A percentile compares a stretch with the other conserved stretches of the same genome.
Conservation (phyloP, 2,113 vertebrate genomes). For the Mastomys coucha region DNA sequence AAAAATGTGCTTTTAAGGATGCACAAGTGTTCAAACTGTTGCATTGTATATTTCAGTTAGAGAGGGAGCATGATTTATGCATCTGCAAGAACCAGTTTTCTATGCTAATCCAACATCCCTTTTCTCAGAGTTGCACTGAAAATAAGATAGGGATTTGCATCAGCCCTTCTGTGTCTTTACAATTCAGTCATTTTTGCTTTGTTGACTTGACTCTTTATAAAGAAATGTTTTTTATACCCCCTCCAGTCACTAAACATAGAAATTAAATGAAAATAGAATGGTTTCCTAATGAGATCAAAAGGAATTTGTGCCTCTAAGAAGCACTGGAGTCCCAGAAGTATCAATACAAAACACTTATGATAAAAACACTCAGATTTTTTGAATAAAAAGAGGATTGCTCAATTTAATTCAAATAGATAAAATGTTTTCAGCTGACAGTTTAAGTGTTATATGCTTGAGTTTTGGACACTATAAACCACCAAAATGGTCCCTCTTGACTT, state of each 20-base stretch:
- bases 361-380: slow-evolving; percentile 53
- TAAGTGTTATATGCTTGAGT: slow-evolving; percentile 25
- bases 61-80: not conserved
- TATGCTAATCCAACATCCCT: not conserved
- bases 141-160: not conserved
- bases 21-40: not conserved
- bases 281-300: slow-evolving; percentile 52
- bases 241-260: slow-evolving; percentile 44
- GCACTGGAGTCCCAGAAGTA: not conserved
- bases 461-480: not conserved
- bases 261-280: slow-evolving; percentile 49
- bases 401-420: slow-evolving; percentile 60
- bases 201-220: slow-evolving; percentile 9
- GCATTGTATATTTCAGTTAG: not conserved
- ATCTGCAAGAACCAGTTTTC: not conserved
- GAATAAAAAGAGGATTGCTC: slow-evolving; percentile 34
- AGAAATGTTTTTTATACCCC: slow-evolving; percentile 20
- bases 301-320: slow-evolving; percentile 9
- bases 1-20: not conserved
- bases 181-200: slow-evolving; percentile 16
- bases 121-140: not conserved
- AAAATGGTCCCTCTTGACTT: slow-evolving; percentile 45
- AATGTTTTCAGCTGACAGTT: slow-evolving; percentile 47
- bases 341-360: slow-evolving; percentile 42
- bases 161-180: not conserved